Evolutionary conservation across 2,113 vertebrate genomes (phyloP).

Genomic region (Petromus typicus): DNA sequence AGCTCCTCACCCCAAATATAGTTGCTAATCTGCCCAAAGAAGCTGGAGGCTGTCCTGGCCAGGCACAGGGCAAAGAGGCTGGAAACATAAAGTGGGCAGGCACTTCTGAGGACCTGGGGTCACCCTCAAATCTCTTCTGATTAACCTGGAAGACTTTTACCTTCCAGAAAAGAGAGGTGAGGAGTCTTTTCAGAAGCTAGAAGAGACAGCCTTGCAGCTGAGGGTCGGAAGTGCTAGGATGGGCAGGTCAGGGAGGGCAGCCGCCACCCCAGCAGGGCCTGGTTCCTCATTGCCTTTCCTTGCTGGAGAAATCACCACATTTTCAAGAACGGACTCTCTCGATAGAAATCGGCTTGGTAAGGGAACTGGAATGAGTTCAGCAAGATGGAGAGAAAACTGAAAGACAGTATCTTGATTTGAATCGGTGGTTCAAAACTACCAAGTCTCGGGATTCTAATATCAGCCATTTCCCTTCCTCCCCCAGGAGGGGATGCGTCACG

Average conservation of each 20-base stretch:
- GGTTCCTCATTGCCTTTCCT: background rate
- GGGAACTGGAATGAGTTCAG: conserved; percentile 61
- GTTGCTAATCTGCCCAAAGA: background rate
- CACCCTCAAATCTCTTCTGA: background rate
- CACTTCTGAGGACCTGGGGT: background rate
- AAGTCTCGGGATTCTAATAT: conserved; percentile 61
- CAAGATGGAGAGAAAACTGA: conserved; percentile 27
- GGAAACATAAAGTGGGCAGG: background rate
- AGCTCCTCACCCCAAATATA: background rate
- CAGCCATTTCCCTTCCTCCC: conserved; percentile 43
- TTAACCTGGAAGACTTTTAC: background rate
- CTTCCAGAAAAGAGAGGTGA: background rate
- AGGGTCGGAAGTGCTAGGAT: background rate
- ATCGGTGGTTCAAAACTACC: conserved; percentile 2
- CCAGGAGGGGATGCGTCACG: background rate
- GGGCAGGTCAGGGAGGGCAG: background rate
- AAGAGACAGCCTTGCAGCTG: background rate
- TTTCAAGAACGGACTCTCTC: conserved; percentile 12
- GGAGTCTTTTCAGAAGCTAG: background rate
- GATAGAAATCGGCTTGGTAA: conserved; percentile 44
- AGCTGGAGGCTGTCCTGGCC: background rate
- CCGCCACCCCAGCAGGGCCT: background rate
- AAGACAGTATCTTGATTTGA: conserved; percentile 75
- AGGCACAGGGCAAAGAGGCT: background rate
- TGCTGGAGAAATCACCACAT: background rate